Conservation (phyloP, 2,888 invertebrate species). For the Brachypalpus laphriformis region DNA sequence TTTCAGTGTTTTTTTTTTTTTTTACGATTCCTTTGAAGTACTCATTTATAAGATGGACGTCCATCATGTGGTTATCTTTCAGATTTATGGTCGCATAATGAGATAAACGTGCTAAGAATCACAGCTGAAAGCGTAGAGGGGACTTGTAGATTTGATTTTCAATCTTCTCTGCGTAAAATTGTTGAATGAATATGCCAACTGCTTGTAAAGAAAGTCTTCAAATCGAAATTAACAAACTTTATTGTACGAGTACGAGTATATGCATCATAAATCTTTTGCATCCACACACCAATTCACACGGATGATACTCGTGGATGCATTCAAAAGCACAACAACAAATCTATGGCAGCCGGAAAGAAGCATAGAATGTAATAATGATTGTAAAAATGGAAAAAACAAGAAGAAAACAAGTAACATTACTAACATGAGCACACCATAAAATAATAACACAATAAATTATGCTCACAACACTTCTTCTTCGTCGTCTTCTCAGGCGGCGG, state of each 20-base stretch:
- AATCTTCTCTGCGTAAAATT: background rate
- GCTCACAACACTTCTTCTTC: constrained; percentile 11
- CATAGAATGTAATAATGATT: constrained; percentile 16
- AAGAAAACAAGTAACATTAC: constrained; percentile 34
- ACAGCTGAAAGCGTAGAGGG: background rate
- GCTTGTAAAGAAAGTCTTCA: constrained; percentile 40
- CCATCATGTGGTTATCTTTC: constrained; percentile 58
- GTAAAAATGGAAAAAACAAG: no score
- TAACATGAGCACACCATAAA: constrained; percentile 57
- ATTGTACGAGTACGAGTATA: constrained; percentile 12
- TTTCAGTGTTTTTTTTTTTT: background rate
- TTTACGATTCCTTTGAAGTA: constrained; percentile 16
- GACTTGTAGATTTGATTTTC: background rate
- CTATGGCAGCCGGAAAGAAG: constrained; percentile 7
- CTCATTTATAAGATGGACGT: constrained; percentile 37
- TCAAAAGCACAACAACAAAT: constrained; percentile 8
- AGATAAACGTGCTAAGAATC: constrained; percentile 53
- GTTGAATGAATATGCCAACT: no score
- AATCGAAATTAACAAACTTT: constrained; percentile 56
- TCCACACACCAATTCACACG: constrained; percentile 51
- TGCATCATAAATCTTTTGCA: constrained; percentile 34
- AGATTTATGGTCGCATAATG: constrained; percentile 56
- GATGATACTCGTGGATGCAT: background rate
- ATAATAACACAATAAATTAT: constrained; percentile 61
- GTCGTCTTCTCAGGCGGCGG: background rate